These are phyloP conservation scores for Ondatra zibethicus DNA, from an alignment of 2,113 vertebrate species.

Conservation along the genomic window DNA sequence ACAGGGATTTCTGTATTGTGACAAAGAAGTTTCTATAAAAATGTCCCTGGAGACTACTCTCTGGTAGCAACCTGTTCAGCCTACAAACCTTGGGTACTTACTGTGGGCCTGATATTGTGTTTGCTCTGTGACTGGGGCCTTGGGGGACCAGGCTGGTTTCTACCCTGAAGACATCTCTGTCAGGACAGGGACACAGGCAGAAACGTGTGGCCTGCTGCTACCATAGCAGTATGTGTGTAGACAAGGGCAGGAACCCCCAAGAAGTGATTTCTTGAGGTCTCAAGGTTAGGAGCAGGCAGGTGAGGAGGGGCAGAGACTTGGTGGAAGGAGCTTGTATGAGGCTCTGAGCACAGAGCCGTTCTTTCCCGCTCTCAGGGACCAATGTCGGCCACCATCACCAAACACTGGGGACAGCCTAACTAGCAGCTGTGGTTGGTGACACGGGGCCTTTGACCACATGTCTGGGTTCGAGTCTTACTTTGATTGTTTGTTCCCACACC, in stretches of 20 bases:
- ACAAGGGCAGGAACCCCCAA: background rate
- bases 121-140: background rate
- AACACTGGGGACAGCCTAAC: background rate
- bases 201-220: background rate
- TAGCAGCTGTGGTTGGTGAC: accelerated
- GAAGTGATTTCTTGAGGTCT: background rate
- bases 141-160: background rate
- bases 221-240: accelerated
- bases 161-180: background rate
- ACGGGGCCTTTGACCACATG: background rate
- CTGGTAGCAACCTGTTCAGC: background rate
- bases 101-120: background rate
- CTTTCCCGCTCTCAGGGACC: background rate
- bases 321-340: background rate
- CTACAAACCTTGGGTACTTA: background rate
- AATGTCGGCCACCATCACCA: background rate
- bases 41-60: background rate
- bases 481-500: background rate
- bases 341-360: background rate
- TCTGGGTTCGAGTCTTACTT: background rate
- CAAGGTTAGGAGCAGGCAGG: background rate
- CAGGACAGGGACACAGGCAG: background rate
- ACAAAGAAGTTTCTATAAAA: slow-evolving; percentile 39
- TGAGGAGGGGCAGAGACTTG: too few relatives aligned
- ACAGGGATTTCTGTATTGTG: background rate